Evolutionary conservation across 2,888 invertebrate genomes (phyloP), one percentile per base, ranked within the genome.

Genomic region (Mycalesis mineus): DNA sequence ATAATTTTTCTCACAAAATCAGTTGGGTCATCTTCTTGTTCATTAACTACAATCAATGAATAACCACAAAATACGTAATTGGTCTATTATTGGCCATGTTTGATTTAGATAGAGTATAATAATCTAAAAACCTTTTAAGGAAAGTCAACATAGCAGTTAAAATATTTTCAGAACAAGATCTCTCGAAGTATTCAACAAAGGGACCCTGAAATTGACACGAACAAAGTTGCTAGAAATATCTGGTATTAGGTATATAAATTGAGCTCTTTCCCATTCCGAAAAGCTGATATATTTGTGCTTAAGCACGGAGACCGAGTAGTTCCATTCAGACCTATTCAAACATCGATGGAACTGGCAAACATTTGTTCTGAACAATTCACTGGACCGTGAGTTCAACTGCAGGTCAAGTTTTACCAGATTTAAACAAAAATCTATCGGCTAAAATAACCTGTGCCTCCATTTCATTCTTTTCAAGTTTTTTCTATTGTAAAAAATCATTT

Each of bases 291-390:
- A 63, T 64, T 59, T 56, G 57, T 60, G 58, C 58, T 62, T 55
- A 58, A 61, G 51, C 60, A 48, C 52, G 54, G 49, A 60, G 63
- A 62, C 65, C 57, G 65, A 65, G 58, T 67, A 59, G 61, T 60
- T 55, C 58, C 49, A 60, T 64, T 66, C 60, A 61, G 56, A 60
- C 60, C 66, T 67, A 63, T 63, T 63, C 66, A 67, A 66, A 65
- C 66, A 65, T 67, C 63, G 65, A 66, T 63, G 61, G 63, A 62
- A 55, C 61, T 57, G 61, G 63, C 63, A 65, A 66, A 67, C 63
- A 67, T 65, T 62, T 59, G 62, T 62, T 61, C 61, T 39, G 64
- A 63, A 66, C 65, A 57, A 66, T 61, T 60, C 64, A 55, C 36
- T 60, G 62, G 61, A 59, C 58, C 62, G 64, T 57, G 36, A 53